Base-by-base conservation (phyloP, 2,888 invertebrate genomes). In the Meghimatium bilineatum region DNA sequence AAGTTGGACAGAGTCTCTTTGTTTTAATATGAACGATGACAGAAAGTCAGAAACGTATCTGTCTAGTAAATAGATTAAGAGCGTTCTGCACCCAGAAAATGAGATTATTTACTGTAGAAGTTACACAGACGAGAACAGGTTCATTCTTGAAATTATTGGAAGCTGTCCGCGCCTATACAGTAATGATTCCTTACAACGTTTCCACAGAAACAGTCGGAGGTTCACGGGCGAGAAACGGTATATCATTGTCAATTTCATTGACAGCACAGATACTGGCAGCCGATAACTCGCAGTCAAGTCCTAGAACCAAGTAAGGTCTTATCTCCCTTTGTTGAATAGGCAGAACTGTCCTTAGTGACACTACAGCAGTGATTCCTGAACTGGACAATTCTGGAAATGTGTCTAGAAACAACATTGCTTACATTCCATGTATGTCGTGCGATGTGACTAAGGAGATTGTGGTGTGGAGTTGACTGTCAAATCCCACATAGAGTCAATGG, bases 161-260 rank as follows among this genome's bases (percentile, higher is more conserved):
- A 26, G 23, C 34, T 69, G 29, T 80, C 80, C 23, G 49, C 71
- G 6, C 71, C 69, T 74, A 34, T 63, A 74, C 52, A 0, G 60
- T 63, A 63, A 71, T 44, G 60, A 63, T 52, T 34, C 80, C 63
- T 36, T 76, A n/a, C 63, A 80, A 34, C 23, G 60, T 14, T 52
- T 44, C 63, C 44, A 66, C 23, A 86, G 26, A 69, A 49, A 38
- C 34, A 67, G 60, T 67, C 83, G 56, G 60, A 71, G 69, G 74
- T 23, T 75, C 76, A 71, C 29, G 29, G 80, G 80, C 56, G 71
- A 60, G 67, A 67, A 44, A 49, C 72, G 44, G 72, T 85, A 85
- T 78, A 82, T 85, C 85, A 82, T 76, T 82, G 82, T 85, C 85
- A 78, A 67, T 76, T 72, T 69, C 79, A 85, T 75, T 82, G 85